Evolutionary conservation across 2,113 vertebrate genomes (phyloP).

Genomic region (Malaclemys terrapin): DNA sequence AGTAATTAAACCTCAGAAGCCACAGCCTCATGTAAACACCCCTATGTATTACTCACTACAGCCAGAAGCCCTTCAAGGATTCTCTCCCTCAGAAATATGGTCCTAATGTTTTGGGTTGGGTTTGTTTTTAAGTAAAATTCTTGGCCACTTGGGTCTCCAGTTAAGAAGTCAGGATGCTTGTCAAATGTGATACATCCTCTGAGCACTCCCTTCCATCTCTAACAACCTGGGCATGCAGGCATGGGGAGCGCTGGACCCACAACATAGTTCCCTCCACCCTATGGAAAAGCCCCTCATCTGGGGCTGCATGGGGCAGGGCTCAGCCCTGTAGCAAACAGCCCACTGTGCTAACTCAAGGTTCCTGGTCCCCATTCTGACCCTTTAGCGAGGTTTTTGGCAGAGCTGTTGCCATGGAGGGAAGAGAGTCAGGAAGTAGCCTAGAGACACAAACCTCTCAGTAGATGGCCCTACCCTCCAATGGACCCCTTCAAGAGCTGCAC

Average conservation of each 20-base stretch:
- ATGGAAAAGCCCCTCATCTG: too few species aligned
- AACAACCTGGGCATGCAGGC: neutral
- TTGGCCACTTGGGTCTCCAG: neutral
- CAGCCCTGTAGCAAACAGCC: neutral
- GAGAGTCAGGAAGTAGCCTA: slow-evolving; percentile 33
- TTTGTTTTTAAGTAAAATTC: neutral
- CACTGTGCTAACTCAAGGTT: too few species aligned
- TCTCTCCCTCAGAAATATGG: neutral
- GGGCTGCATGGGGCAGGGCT: neutral
- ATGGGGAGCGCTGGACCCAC: too few species aligned
- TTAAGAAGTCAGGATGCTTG: neutral
- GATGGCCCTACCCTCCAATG: neutral
- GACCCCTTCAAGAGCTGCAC: neutral
- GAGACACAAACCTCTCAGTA: slow-evolving; percentile 20
- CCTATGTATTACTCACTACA: slow-evolving; percentile 56
- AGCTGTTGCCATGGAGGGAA: slow-evolving; percentile 65
- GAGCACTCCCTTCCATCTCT: neutral
- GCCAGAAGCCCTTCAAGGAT: slow-evolving; percentile 25
- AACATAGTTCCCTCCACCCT: neutral
- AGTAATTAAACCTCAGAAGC: slow-evolving; percentile 51
- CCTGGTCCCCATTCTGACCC: neutral
- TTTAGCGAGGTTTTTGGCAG: neutral
- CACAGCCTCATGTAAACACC: slow-evolving; percentile 50
- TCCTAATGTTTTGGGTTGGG: neutral
- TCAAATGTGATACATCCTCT: neutral